Percentiles rank a stretch among this genome's conserved stretches.
phyloP scores from a whole-genome alignment of 2,888 invertebrate genomes.

The Calliopum simillimum region DNA sequence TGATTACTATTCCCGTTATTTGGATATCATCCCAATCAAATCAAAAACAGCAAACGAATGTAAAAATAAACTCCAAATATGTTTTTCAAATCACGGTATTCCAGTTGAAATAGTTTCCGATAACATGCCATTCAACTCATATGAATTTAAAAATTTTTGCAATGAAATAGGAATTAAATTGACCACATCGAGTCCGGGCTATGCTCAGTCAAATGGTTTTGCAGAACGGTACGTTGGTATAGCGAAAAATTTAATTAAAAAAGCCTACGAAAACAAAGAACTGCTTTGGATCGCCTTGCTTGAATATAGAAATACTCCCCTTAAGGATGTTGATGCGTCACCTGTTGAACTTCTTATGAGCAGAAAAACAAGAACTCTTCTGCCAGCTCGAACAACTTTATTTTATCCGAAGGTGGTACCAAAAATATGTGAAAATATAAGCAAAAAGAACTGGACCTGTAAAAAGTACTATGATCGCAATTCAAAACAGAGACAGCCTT shows the following conservation, averaged over 20 bases:
- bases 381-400: conserved; percentile 19
- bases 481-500: too few relatives aligned
- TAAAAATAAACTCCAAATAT: conserved; percentile 39
- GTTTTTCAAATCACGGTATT: conserved; percentile 43
- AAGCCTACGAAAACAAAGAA: conserved; percentile 27
- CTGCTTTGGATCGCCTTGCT: conserved; percentile 39
- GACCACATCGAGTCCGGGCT: conserved; percentile 41
- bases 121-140: too few relatives aligned
- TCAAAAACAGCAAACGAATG: conserved; percentile 43
- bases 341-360: conserved; percentile 41
- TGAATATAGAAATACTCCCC: conserved; percentile 42
- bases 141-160: conserved; percentile 38
- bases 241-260: conserved; percentile 39
- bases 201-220: conserved; percentile 43
- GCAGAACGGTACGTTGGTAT: conserved; percentile 40
- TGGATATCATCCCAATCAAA: conserved; percentile 36
- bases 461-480: too few relatives aligned
- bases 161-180: conserved; percentile 31
- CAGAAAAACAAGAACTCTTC: conserved; percentile 37
- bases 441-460: too few relatives aligned
- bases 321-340: conserved; percentile 33
- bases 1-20: conserved; percentile 42
- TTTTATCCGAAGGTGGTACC: neutral
- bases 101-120: conserved; percentile 42
- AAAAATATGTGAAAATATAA: too few relatives aligned